Conservation (phyloP, 2,113 vertebrate species). For the Vulpes vulpes region DNA sequence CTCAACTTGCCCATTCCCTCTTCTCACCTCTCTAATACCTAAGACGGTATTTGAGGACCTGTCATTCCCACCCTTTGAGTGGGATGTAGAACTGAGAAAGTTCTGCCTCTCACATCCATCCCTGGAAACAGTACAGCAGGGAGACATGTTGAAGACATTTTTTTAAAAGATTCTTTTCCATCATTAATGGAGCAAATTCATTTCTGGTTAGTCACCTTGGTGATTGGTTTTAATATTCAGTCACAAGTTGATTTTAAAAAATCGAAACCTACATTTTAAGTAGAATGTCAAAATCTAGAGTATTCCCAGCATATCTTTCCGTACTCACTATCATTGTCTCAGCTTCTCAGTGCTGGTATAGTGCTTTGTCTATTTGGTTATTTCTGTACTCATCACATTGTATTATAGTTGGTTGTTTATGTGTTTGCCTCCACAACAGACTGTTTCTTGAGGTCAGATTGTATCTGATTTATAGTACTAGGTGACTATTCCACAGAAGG, state of each 20-base stretch:
- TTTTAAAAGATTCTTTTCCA: neutral
- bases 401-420: conserved; percentile 14
- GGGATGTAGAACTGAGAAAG: neutral
- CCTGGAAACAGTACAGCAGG: neutral
- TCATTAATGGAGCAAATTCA: neutral
- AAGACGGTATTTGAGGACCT: neutral
- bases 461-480: neutral
- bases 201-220: neutral
- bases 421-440: neutral
- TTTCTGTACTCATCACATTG: neutral
- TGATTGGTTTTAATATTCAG: neutral
- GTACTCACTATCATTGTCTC: neutral
- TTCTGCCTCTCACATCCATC: neutral
- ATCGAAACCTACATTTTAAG: neutral
- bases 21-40: neutral
- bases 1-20: neutral
- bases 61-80: neutral
- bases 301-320: neutral
- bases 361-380: neutral
- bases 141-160: neutral
- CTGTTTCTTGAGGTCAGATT: conserved; percentile 29
- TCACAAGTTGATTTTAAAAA: conserved; percentile 32
- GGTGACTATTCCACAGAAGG: neutral
- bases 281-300: conserved; percentile 6
- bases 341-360: neutral